A percentile compares a stretch with the other conserved stretches of the same genome.
Evolutionary conservation across 1,140 invertebrate species (phyloP).

Genomic region (Zaprionus africanus): DNA sequence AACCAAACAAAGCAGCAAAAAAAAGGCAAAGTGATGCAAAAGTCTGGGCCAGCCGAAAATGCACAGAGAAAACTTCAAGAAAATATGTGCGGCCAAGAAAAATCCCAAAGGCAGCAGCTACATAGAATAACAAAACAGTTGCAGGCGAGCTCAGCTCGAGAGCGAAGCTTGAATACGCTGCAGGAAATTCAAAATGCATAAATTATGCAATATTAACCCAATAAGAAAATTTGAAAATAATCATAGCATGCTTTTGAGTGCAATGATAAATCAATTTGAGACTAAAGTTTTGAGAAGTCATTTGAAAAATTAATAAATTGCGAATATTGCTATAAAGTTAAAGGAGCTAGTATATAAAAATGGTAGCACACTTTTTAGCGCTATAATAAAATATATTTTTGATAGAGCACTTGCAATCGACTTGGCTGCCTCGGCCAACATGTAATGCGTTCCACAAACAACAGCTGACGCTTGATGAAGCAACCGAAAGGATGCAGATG

Average conservation of each 20-base stretch:
- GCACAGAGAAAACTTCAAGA: constrained; percentile 40
- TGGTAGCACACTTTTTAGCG: neutral
- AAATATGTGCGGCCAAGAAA: constrained; percentile 66
- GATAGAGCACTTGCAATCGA: constrained; percentile 26
- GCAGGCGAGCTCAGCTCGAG: neutral
- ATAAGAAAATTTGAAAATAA: no score
- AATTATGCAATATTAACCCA: no score
- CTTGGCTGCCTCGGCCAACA: neutral
- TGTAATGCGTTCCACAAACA: constrained; percentile 33
- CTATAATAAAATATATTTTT: neutral
- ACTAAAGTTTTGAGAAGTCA: neutral
- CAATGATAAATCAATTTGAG: no score
- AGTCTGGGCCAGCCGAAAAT: constrained; percentile 47
- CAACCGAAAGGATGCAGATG: constrained; percentile 29
- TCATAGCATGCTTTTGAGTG: no score
- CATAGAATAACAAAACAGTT: constrained; percentile 27
- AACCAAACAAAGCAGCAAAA: constrained; percentile 26
- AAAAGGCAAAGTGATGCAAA: constrained; percentile 42
- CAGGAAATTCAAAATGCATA: neutral
- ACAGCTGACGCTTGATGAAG: constrained; percentile 31
- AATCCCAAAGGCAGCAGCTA: constrained; percentile 37
- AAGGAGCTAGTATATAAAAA: neutral
- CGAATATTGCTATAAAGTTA: no score
- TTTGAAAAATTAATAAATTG: neutral
- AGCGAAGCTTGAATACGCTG: constrained; percentile 26